These are phyloP conservation scores for Paragorgia papillata DNA, from an alignment of 92 coral and sea anemone genomes.

Conservation along the genomic window DNA sequence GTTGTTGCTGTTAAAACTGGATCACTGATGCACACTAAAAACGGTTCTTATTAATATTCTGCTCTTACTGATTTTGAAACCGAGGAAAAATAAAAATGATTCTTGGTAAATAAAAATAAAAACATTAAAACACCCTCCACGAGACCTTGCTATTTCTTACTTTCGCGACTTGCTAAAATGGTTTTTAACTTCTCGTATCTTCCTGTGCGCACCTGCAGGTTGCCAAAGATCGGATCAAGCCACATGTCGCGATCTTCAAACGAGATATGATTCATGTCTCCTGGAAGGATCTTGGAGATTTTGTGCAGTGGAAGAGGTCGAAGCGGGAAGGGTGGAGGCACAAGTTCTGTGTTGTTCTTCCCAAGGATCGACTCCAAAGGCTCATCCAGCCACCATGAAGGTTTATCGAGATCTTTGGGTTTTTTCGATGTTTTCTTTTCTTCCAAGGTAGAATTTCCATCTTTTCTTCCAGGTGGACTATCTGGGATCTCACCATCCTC, in stretches of 20 bases:
- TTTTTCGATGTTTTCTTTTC: conserved; percentile 42
- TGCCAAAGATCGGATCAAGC: conserved; percentile 97
- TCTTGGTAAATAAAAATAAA: no score
- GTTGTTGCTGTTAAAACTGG: no score
- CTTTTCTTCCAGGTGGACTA: conserved; percentile 25
- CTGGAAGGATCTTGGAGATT: conserved; percentile 56
- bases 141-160: conserved; percentile 5
- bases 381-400: conserved; percentile 85
- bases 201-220: conserved; percentile 88
- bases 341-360: conserved; percentile 48
- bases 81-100: no score
- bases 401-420: conserved; percentile 39
- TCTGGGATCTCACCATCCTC: conserved; percentile 60
- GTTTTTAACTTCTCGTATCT: conserved; percentile 84
- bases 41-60: no score
- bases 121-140: no score
- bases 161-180: conserved; percentile 54
- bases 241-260: conserved; percentile 92
- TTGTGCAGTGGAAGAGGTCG: conserved; percentile 84
- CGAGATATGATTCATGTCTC: conserved; percentile 57
- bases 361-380: conserved; percentile 57
- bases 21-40: no score
- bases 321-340: conserved; percentile 86
- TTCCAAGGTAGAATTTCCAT: not conserved
- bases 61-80: no score